Conservation (phyloP, 2,113 vertebrate genomes). For the crab-eating macaque (Macaca fascicularis) region DNA sequence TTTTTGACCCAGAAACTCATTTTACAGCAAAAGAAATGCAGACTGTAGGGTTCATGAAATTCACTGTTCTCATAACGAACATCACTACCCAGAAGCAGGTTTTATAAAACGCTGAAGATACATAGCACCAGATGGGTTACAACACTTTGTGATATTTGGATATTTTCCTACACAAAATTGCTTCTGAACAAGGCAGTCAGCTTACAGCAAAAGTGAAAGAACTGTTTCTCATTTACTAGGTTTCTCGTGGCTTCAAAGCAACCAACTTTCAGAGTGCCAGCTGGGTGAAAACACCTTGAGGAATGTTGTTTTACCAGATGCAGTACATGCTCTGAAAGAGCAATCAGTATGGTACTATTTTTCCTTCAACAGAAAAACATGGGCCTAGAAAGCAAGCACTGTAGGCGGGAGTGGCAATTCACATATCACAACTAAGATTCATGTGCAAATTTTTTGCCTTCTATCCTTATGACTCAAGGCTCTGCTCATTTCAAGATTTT, state of each 20-base stretch:
- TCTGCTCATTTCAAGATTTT: not conserved
- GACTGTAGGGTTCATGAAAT: not conserved
- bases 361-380: not conserved
- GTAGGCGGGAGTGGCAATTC: not conserved
- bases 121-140: not conserved
- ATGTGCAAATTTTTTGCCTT: not conserved
- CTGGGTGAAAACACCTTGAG: not conserved
- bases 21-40: conserved; percentile 42
- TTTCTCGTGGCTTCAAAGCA: not conserved
- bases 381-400: not conserved
- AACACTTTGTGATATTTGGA: not conserved
- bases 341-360: not conserved
- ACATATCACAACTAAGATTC: not conserved
- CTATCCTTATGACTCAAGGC: not conserved
- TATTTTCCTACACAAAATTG: not conserved
- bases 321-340: not conserved
- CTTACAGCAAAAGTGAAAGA: not conserved
- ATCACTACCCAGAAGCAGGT: not conserved
- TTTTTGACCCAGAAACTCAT: not conserved
- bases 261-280: not conserved
- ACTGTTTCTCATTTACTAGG: not conserved
- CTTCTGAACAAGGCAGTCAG: not conserved
- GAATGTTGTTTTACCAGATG: not conserved
- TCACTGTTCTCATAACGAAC: not conserved
- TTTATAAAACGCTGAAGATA: not conserved